These are phyloP conservation scores for Timema cristinae DNA, from an alignment of 2,888 invertebrate genomes.

Conservation along the genomic window DNA sequence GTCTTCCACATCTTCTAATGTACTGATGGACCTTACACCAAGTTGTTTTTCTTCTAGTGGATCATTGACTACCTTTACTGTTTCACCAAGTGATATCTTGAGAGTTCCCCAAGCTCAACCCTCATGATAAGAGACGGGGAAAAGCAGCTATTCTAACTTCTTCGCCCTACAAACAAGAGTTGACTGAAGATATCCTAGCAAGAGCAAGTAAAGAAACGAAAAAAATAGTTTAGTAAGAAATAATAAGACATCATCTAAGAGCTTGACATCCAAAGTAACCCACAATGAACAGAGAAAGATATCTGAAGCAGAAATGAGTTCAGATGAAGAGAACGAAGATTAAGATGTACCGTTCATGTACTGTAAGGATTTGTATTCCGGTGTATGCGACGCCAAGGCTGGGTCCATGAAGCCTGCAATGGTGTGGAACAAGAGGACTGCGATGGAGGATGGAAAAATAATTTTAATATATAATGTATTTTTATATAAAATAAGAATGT, in stretches of 20 bases:
- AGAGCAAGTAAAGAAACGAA: background rate
- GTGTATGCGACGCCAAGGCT: constrained; percentile 28
- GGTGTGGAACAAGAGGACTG: constrained; percentile 17
- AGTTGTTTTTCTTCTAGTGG: background rate
- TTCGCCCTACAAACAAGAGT: constrained; percentile 11
- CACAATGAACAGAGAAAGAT: no score
- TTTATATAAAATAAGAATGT: no score
- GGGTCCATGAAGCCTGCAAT: constrained; percentile 30
- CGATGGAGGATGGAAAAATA: background rate
- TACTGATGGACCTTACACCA: background rate
- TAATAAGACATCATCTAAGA: no score
- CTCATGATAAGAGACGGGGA: constrained; percentile 1
- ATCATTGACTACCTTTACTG: background rate
- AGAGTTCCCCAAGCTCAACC: background rate
- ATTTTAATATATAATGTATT: no score
- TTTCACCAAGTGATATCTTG: background rate
- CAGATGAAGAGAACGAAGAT: background rate
- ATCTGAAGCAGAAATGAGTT: constrained; percentile 1
- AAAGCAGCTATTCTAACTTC: constrained; percentile 5
- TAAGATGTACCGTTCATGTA: constrained; percentile 17
- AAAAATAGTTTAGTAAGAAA: background rate
- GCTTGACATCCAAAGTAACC: no score
- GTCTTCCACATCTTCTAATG: background rate
- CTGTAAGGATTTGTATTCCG: constrained; percentile 27
- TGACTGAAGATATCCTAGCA: background rate